Evolutionary conservation across 2,113 vertebrate genomes (phyloP), one percentile per base, ranked within the genome.

Genomic region (Catharus minimus): DNA sequence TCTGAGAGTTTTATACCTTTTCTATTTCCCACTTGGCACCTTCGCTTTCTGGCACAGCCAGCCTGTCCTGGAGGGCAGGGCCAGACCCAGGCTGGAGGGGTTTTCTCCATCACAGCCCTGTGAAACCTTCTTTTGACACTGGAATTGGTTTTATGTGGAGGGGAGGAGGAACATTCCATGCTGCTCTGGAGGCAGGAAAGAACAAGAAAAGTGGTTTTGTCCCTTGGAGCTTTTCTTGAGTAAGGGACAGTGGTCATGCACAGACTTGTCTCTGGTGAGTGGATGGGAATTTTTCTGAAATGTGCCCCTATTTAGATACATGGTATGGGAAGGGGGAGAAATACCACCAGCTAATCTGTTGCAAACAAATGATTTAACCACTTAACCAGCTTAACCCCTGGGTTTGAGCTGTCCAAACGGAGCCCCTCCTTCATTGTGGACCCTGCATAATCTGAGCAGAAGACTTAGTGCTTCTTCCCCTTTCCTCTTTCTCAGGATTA

Each of bases 241-340:
- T 12, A 47, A 46, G 43, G 28, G 36, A 15, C 39, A 13, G 8
- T 18, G 28, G 21, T 28, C 22, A 3, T 0, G 12, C 47, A 33
- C 41, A 39, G 39, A 11, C 22, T 23, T 17, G 15, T 5, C 14
- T 58, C 22, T 3, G 1, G 15, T 10, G 43, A 60, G n/a, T 0
- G 0, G 47, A 28, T 3, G 43, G 58, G 47, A 64, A 28, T 39
- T 88, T 33, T 66, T 27, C 56, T 36, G 74, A 43, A 41, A 32
- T 7, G 4, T 72, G 53, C 15, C 33, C 61, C 55, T 36, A 2
- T 52, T 44, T 24, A 32, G 53, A 43, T 7, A 18, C 15, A 3
- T 8, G 0, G 0, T 10, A 3, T 0, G 1, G 26, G 4, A 13
- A 19, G 15, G 44, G 22, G 14, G 9, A 18, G 10, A 11, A 2